These are phyloP conservation scores for Marmota monax DNA, from an alignment of 2,113 vertebrate species.

Conservation along the genomic window DNA sequence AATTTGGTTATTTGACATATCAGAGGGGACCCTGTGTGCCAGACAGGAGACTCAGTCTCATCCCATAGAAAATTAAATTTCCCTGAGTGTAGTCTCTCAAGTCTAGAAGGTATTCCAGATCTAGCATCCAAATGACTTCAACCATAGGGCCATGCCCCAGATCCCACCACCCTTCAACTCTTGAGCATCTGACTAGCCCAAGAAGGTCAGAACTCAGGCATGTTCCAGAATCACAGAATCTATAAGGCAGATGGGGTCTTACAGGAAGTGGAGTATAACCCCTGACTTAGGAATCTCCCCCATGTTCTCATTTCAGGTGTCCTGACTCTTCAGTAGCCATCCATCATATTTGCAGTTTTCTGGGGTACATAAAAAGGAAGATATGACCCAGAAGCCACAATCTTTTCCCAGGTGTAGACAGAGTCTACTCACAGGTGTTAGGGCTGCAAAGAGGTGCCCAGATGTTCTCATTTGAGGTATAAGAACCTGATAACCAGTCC, in stretches of 20 bases:
- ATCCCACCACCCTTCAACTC: not conserved
- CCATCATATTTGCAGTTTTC: not conserved
- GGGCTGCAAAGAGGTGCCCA: not conserved
- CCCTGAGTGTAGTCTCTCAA: not conserved
- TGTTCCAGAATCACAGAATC: not conserved
- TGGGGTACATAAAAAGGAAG: not conserved
- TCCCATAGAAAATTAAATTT: slow-evolving; percentile 72
- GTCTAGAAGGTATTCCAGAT: not conserved
- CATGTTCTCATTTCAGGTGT: not conserved
- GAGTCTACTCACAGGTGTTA: not conserved
- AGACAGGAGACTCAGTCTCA: slow-evolving; percentile 73
- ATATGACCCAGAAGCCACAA: not conserved
- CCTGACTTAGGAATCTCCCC: not conserved
- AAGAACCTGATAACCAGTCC: not conserved
- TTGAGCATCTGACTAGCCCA: not conserved
- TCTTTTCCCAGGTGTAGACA: not conserved
- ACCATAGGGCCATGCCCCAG: not conserved
- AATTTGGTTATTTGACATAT: slow-evolving; percentile 61
- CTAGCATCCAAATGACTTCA: not conserved
- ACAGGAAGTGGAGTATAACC: not conserved
- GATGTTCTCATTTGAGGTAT: not conserved
- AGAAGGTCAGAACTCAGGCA: not conserved
- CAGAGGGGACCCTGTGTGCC: slow-evolving; percentile 62
- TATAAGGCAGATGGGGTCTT: not conserved
- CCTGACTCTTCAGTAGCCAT: not conserved